These are phyloP conservation scores for Rhynchomys soricoides DNA, from an alignment of 2,113 vertebrate genomes.

Conservation along the genomic window DNA sequence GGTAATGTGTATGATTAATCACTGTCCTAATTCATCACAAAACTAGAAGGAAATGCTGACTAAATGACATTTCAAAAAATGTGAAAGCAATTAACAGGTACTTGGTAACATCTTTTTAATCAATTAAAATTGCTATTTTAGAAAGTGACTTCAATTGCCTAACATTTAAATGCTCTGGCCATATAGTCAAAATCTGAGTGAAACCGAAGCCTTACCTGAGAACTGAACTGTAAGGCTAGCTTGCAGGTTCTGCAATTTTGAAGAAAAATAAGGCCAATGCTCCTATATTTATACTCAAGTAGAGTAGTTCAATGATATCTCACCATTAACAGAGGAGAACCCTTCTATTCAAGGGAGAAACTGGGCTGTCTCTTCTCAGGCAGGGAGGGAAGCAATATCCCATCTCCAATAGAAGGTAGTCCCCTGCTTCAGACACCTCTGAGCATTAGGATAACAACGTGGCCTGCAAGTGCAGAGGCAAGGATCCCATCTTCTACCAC, in stretches of 20 bases:
- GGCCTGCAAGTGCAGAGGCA: not conserved
- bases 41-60: not conserved
- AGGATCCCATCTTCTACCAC: not conserved
- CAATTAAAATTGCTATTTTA: constrained; percentile 13
- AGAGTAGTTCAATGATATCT: constrained; percentile 25
- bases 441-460: not conserved
- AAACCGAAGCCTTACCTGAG: not conserved
- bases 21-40: constrained; percentile 1
- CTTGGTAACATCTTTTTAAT: not conserved
- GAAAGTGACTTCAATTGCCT: constrained; percentile 18
- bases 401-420: constrained; percentile 1
- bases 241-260: constrained; percentile 35
- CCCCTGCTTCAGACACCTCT: constrained; percentile 12
- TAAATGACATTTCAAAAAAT: constrained; percentile 14
- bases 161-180: constrained; percentile 25
- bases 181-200: not conserved
- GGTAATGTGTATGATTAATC: not conserved
- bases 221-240: not conserved
- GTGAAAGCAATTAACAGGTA: not conserved
- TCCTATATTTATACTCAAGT: constrained; percentile 15
- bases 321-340: not conserved
- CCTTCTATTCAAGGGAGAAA: constrained; percentile 2
- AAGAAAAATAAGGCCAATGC: constrained; percentile 9
- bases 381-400: not conserved
- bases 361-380: constrained; percentile 10